These are phyloP conservation scores for Aleiodes testaceus DNA, from an alignment of 2,888 invertebrate genomes.

Conservation along the genomic window DNA sequence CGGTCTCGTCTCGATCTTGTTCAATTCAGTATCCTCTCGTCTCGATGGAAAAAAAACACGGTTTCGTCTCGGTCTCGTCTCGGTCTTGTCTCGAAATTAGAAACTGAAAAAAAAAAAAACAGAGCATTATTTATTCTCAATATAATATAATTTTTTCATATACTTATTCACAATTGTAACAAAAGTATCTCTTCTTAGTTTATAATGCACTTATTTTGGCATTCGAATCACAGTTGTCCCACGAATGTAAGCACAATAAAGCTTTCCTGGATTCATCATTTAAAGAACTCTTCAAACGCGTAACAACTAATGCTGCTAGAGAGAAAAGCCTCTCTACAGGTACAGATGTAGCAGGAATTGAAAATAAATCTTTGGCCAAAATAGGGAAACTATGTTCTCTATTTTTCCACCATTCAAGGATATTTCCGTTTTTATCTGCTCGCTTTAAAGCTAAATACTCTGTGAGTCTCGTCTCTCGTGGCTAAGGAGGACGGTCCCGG, in stretches of 20 bases:
- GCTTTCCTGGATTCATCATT: neutral
- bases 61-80: too few species aligned
- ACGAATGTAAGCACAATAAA: conserved; percentile 1
- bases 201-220: neutral
- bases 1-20: too few species aligned
- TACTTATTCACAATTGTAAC: too few species aligned
- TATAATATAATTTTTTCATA: too few species aligned
- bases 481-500: too few species aligned
- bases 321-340: neutral
- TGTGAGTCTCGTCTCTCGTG: too few species aligned
- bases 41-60: too few species aligned
- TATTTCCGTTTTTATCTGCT: neutral
- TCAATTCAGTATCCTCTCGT: too few species aligned
- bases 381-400: neutral
- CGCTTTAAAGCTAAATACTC: neutral
- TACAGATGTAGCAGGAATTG: conserved; percentile 11
- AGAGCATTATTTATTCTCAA: too few species aligned
- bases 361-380: neutral
- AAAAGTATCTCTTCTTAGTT: too few species aligned
- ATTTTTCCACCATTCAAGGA: neutral
- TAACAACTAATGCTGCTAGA: neutral
- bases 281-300: neutral
- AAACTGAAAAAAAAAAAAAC: too few species aligned
- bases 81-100: too few species aligned
- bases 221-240: neutral